Base-by-base conservation (phyloP, 2,888 invertebrate genomes). In the Saturnia japonica region DNA sequence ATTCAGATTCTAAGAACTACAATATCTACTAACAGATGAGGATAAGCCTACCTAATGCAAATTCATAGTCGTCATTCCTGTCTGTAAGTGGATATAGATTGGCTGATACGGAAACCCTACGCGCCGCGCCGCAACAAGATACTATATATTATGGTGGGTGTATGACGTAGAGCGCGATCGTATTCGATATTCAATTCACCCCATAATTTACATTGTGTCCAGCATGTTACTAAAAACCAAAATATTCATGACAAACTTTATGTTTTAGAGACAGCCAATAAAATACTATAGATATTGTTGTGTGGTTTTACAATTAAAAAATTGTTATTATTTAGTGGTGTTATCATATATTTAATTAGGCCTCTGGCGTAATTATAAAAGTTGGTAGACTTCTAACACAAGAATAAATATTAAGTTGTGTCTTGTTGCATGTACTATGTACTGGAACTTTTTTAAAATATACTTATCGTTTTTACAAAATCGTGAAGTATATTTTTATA, bases 401-500 rank as follows among this genome's bases (percentile, higher is more conserved):
- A 54, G 54, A 22, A 54, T 60, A 60, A 60, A 7, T 60, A 28
- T 14, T 51, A 51, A 19, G 19, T 51, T 14, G n/a, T 40, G 40
- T 40, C 19, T 40, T 40, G 40, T 64, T 64, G 64, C 34, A 64
- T 40, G 64, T 64, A 64, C 64, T 64, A 64, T 64, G 64, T 64
- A 64, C 64, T 64, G 34, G 64, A 40, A 64, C 19, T 40, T 64
- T 40, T 16, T 40, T 40, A 64, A 40, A 64, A 40, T 11, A 60
- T 16, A n/a, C 16, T n/a, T n/a, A 22, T 40, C 22, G 8, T 4
- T 11, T 62, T 64, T 40, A 64, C 40, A 68, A 34, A 66, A 69
- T 64, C 72, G 73, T 54, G 74, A 70, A 78, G 74, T 70, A 74
- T 74, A 69, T 72, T 71, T 74, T 66, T 73, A 74, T 74, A 79